Base-by-base conservation (phyloP, 2,888 invertebrate genomes). In the Polyommatus icarus region DNA sequence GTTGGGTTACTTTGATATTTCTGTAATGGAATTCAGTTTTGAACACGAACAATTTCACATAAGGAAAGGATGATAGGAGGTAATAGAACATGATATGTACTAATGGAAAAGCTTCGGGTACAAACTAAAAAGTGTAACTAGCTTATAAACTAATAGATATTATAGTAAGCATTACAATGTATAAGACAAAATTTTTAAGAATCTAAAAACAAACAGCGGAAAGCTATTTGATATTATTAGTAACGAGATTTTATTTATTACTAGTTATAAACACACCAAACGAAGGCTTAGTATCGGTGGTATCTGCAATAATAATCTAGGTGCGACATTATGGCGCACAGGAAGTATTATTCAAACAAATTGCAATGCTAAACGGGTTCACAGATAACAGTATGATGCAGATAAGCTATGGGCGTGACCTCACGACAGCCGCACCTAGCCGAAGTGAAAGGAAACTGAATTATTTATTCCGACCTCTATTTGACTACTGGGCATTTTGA, bases 341-440 rank as follows among this genome's bases (percentile, higher is more conserved):
- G 75, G 75, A 75, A 75, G 40, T 73, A 77, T 73, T 77, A 75
- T 75, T 72, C 40, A 54, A 29, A 73, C 77, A 72, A 73, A 79
- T 79, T 80, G 78, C 80, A 73, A 76, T 78, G 79, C 79, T 78
- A 75, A 79, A 81, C 76, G 77, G 80, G 81, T 80, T 81, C 80
- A 79, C 59, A 83, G 84, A 84, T 84, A 82, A 82, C 80, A 59
- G 79, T 79, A 67, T 78, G 78, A 80, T 80, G 81, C 78, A 83
- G 82, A 83, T 82, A 82, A 81, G 80, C 79, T 78, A 82, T 81
- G 83, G 84, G 84, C 82, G 83, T 81, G 84, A 83, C 83, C 84
- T 84, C 84, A 84, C 84, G 82, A 82, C 83, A 80, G 80, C 84
- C 82, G 84, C 83, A 83, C 84, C 82, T 79, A 81, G 79, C 78